Percentiles rank a stretch among this genome's conserved stretches.
phyloP scores from a whole-genome alignment of 2,888 invertebrate genomes.

The Prosopocoilus inquinatus region DNA sequence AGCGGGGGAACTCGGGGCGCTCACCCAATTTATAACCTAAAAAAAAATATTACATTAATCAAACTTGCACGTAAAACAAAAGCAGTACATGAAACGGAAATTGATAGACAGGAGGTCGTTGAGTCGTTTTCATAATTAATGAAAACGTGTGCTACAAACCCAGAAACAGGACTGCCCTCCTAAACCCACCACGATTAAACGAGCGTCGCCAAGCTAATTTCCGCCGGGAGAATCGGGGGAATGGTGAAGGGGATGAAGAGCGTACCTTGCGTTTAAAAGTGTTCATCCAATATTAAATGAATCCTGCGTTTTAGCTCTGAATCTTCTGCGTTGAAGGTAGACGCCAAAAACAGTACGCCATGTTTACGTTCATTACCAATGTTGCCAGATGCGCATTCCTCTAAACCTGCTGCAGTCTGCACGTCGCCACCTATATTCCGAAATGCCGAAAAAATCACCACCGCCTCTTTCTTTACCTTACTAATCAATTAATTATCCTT shows the following conservation, averaged over 20 bases:
- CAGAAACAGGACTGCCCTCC: constrained; percentile 3
- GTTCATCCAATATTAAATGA: not conserved
- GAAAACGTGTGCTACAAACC: constrained; percentile 14
- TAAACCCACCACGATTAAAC: too few relatives aligned
- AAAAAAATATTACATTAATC: constrained; percentile 4
- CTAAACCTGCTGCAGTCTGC: too few relatives aligned
- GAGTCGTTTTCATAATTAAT: constrained; percentile 7
- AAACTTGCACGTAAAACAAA: not conserved
- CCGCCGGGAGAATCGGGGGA: too few relatives aligned
- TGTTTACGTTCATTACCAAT: constrained; percentile 40
- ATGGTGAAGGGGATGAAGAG: too few relatives aligned
- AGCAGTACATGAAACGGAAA: not conserved
- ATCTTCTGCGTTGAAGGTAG: constrained; percentile 11
- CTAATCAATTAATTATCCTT: too few relatives aligned
- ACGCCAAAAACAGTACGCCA: constrained; percentile 49
- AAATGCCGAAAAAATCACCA: too few relatives aligned
- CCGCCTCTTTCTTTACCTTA: too few relatives aligned
- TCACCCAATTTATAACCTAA: constrained; percentile 28
- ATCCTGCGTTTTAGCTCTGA: not conserved
- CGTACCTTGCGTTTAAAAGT: too few relatives aligned
- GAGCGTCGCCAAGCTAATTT: too few relatives aligned
- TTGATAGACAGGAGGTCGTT: not conserved
- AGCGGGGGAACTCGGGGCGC: constrained; percentile 20
- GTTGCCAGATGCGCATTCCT: too few relatives aligned
- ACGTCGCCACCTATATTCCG: too few relatives aligned